Evolutionary conservation across 2,113 vertebrate genomes (phyloP).

Genomic region (Eptatretus burgeri): DNA sequence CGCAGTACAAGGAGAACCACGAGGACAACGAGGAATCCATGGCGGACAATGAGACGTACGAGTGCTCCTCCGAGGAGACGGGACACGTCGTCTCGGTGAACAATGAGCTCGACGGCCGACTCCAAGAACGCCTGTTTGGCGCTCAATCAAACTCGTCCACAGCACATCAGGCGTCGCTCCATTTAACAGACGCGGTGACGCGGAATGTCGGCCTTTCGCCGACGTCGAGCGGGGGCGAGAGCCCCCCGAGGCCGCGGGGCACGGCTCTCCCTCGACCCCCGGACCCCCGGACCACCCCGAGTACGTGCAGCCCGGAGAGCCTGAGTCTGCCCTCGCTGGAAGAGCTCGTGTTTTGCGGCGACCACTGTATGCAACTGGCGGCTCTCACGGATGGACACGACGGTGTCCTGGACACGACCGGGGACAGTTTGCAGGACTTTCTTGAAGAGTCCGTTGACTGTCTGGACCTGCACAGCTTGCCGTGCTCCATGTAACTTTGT

Average conservation of each 20-base stretch:
- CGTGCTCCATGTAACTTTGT: background rate
- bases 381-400: background rate
- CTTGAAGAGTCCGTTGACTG: background rate
- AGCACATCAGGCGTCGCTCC: slow-evolving; percentile 24
- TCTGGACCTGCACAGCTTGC: background rate
- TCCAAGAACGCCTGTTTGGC: slow-evolving; percentile 37
- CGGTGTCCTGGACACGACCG: background rate
- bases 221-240: background rate
- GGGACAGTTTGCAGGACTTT: slow-evolving; percentile 4
- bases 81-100: slow-evolving; percentile 15
- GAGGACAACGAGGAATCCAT: slow-evolving; percentile 30
- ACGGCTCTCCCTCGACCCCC: background rate
- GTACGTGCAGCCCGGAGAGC: background rate
- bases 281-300: background rate
- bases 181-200: background rate
- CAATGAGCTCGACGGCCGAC: slow-evolving; percentile 31
- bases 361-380: background rate
- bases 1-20: slow-evolving; percentile 29
- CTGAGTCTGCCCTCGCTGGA: background rate
- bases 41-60: slow-evolving; percentile 20
- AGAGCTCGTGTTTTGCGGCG: slow-evolving; percentile 2
- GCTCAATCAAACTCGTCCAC: slow-evolving; percentile 52
- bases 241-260: background rate
- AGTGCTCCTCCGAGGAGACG: slow-evolving; percentile 27
- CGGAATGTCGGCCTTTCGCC: slow-evolving; percentile 2